Conservation (phyloP, 2,888 invertebrate genomes). For the Tricholauxania praeusta region DNA sequence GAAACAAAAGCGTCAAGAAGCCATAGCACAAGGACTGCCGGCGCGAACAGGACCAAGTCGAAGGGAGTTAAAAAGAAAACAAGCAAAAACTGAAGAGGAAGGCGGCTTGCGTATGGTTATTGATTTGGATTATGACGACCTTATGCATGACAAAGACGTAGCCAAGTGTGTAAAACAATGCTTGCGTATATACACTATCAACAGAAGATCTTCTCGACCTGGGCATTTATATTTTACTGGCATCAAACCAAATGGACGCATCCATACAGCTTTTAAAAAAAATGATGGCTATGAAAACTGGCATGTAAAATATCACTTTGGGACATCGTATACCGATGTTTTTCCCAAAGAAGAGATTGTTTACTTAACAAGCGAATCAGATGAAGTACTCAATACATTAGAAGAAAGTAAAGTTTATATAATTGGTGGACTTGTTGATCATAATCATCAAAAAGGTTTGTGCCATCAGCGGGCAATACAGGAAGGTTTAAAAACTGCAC, state of each 20-base stretch:
- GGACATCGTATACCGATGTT: slow-evolving; percentile 75
- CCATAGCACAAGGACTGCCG: slow-evolving; percentile 78
- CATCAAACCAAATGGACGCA: slow-evolving; percentile 76
- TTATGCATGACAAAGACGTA: slow-evolving; percentile 92
- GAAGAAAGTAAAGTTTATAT: slow-evolving; percentile 87
- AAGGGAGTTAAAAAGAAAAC: slow-evolving; percentile 76
- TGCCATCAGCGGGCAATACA: slow-evolving; percentile 86
- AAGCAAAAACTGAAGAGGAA: slow-evolving; percentile 70
- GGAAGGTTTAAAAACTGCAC: slow-evolving; percentile 83
- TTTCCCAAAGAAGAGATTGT: slow-evolving; percentile 85
- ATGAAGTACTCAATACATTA: slow-evolving; percentile 81
- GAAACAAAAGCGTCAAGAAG: slow-evolving; percentile 78
- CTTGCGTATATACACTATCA: slow-evolving; percentile 89
- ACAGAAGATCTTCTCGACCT: slow-evolving; percentile 84
- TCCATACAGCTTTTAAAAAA: slow-evolving; percentile 79
- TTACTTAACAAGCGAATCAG: slow-evolving; percentile 95
- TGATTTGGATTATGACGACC: slow-evolving; percentile 90
- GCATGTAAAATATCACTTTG: slow-evolving; percentile 85
- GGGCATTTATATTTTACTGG: slow-evolving; percentile 86
- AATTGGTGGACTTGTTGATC: slow-evolving; percentile 98
- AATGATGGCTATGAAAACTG: slow-evolving; percentile 92
- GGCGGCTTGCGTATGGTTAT: slow-evolving; percentile 73
- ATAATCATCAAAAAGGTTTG: slow-evolving; percentile 94
- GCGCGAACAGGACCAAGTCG: slow-evolving; percentile 78
- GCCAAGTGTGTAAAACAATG: slow-evolving; percentile 92